Percentiles rank a stretch among this genome's conserved stretches.
These are phyloP conservation scores for Trialeurodes vaporariorum DNA, from an alignment of 1,140 invertebrate species.

Conservation along the genomic window DNA sequence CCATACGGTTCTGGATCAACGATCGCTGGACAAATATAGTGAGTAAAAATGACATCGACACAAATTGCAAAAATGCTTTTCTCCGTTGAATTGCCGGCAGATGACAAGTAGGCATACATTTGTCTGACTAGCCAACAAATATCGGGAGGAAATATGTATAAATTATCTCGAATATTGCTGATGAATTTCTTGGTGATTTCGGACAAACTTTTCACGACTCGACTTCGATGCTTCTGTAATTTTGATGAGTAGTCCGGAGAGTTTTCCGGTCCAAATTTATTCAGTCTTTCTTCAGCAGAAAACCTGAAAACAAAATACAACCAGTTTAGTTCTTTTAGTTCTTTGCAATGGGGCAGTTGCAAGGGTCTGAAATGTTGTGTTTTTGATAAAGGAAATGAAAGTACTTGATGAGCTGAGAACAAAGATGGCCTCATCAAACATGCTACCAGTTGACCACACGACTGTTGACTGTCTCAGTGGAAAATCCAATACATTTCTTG, in stretches of 20 bases:
- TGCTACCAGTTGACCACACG: too few species aligned
- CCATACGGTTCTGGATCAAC: constrained; percentile 92
- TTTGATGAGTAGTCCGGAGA: constrained; percentile 55
- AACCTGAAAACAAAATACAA: constrained; percentile 41
- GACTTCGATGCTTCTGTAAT: constrained; percentile 59
- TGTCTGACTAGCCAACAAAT: constrained; percentile 65
- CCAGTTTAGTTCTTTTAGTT: too few species aligned
- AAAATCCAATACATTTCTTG: too few species aligned
- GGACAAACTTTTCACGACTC: constrained; percentile 69
- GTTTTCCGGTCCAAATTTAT: constrained; percentile 67
- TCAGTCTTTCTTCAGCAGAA: constrained; percentile 50
- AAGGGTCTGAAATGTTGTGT: too few species aligned
- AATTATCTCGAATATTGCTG: constrained; percentile 67
- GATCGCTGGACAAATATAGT: constrained; percentile 93
- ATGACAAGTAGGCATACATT: constrained; percentile 54
- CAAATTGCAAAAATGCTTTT: constrained; percentile 66
- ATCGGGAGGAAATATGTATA: constrained; percentile 84
- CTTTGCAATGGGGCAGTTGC: too few species aligned
- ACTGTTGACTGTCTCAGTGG: too few species aligned
- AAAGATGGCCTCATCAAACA: too few species aligned
- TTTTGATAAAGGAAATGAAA: too few species aligned
- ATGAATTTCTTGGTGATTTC: constrained; percentile 73
- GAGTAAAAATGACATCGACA: constrained; percentile 83
- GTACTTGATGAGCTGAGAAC: too few species aligned
- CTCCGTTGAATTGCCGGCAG: constrained; percentile 44